Conservation (phyloP, 2,888 invertebrate species). For the Nezara viridula region DNA sequence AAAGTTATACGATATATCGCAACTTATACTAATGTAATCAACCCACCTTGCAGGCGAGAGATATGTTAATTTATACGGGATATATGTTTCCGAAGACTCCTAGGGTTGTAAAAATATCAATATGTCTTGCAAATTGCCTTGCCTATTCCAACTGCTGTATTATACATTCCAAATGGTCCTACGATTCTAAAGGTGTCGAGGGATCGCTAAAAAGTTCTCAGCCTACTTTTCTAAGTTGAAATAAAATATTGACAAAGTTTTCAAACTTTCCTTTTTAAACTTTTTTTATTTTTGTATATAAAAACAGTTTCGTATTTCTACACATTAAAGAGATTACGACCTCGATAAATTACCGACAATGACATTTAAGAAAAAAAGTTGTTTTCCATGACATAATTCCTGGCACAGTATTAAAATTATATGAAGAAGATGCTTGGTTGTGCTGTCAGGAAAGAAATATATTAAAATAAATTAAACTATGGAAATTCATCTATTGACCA, state of each 20-base stretch:
- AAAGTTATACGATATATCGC: not conserved
- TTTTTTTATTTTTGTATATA: not conserved
- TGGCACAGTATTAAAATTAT: too few species aligned
- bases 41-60: not conserved
- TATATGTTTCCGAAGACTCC: not conserved
- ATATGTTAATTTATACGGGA: not conserved
- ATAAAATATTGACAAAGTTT: not conserved
- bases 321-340: not conserved
- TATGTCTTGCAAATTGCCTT: too few species aligned
- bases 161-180: not conserved
- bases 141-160: not conserved
- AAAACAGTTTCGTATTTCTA: not conserved
- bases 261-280: not conserved
- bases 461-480: too few species aligned
- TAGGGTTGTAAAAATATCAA: not conserved
- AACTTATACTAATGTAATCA: not conserved
- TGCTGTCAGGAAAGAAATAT: too few species aligned
- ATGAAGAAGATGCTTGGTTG: too few species aligned
- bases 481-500: too few species aligned
- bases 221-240: not conserved
- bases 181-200: not conserved
- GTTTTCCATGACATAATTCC: too few species aligned
- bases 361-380: not conserved
- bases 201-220: not conserved
- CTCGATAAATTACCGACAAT: not conserved